Percentiles rank a stretch among this genome's conserved stretches.
phyloP scores from a whole-genome alignment of 2,888 invertebrate species.

The Nipponacmea schrenckii region DNA sequence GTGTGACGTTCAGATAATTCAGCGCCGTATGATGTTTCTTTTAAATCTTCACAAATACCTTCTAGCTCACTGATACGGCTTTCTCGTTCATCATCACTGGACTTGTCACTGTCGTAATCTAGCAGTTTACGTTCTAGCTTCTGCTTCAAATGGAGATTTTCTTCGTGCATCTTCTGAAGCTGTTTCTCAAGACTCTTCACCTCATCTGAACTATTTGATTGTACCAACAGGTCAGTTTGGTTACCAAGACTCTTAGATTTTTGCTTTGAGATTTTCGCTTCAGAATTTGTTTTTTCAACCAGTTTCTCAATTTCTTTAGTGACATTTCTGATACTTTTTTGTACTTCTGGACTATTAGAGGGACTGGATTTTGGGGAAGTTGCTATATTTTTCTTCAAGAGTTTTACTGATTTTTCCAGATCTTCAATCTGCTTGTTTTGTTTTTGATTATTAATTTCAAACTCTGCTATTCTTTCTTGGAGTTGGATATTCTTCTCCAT shows the following conservation, averaged over 20 bases:
- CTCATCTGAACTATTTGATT: constrained; percentile 13
- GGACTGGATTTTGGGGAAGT: neutral
- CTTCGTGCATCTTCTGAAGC: constrained; percentile 36
- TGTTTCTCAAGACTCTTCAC: constrained; percentile 23
- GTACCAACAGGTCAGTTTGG: constrained; percentile 6
- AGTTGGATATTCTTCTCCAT: constrained; percentile 30
- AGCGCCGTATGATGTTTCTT: constrained; percentile 45
- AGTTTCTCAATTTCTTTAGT: constrained; percentile 26
- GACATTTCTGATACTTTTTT: constrained; percentile 17
- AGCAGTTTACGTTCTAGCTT: constrained; percentile 26
- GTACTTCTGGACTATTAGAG: neutral
- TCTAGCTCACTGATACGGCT: constrained; percentile 43
- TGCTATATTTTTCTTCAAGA: constrained; percentile 19
- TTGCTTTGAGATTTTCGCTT: neutral
- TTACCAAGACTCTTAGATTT: constrained; percentile 13
- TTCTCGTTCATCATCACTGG: constrained; percentile 30
- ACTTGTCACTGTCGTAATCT: constrained; percentile 32
- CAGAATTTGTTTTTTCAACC: constrained; percentile 10
- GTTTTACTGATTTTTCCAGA: constrained; percentile 23
- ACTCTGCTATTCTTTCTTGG: constrained; percentile 29
- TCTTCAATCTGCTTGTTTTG: constrained; percentile 31
- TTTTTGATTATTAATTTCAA: constrained; percentile 25
- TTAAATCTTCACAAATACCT: constrained; percentile 50
- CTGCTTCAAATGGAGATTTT: constrained; percentile 42
- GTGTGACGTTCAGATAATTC: constrained; percentile 49